phyloP scores from a whole-genome alignment of 2,797 vertebrate genomes.

The Coregonus ussuriensis region DNA sequence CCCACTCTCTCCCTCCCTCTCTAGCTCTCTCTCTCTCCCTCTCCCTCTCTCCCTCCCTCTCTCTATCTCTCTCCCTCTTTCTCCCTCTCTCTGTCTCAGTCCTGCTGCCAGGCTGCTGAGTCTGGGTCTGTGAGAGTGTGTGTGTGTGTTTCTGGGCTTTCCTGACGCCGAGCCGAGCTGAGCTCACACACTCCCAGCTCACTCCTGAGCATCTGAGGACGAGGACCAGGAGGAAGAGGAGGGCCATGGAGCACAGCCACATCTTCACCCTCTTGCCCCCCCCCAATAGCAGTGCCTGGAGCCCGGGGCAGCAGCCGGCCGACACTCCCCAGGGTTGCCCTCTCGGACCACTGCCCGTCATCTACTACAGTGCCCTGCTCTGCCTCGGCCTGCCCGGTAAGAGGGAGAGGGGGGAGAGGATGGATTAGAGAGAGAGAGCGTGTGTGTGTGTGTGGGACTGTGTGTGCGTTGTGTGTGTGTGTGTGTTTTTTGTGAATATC shows the following conservation, averaged over 20 bases:
- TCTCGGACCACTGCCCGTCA: conserved; percentile 87
- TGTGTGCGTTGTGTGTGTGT: too few relatives aligned
- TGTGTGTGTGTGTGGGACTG: too few relatives aligned
- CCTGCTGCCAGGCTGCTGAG: conserved; percentile 42
- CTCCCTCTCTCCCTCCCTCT: conserved; percentile 40
- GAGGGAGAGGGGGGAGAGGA: conserved; percentile 25
- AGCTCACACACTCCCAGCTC: conserved; percentile 36
- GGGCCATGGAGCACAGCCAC: conserved; percentile 89
- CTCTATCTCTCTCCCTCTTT: too few relatives aligned
- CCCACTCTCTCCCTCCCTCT: conserved; percentile 6
- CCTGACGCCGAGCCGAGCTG: conserved; percentile 64
- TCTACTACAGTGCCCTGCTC: conserved; percentile 92
- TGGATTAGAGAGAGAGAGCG: neutral
- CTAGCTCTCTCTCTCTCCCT: neutral
- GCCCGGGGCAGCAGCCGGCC: conserved; percentile 67
- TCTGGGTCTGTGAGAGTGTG: conserved; percentile 26
- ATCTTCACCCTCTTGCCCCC: conserved; percentile 80
- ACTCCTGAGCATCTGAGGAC: conserved; percentile 41
- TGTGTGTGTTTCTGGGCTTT: conserved; percentile 10
- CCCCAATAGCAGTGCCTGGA: conserved; percentile 78
- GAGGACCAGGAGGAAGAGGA: conserved; percentile 16
- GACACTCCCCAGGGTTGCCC: conserved; percentile 82
- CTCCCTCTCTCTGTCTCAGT: conserved; percentile 38
- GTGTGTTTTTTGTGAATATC: too few relatives aligned
- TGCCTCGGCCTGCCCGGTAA: conserved; percentile 93